Percentiles rank a stretch among this genome's conserved stretches.
Evolutionary conservation across 1,140 invertebrate genomes (phyloP).

Genomic region (Helicoverpa zea): DNA sequence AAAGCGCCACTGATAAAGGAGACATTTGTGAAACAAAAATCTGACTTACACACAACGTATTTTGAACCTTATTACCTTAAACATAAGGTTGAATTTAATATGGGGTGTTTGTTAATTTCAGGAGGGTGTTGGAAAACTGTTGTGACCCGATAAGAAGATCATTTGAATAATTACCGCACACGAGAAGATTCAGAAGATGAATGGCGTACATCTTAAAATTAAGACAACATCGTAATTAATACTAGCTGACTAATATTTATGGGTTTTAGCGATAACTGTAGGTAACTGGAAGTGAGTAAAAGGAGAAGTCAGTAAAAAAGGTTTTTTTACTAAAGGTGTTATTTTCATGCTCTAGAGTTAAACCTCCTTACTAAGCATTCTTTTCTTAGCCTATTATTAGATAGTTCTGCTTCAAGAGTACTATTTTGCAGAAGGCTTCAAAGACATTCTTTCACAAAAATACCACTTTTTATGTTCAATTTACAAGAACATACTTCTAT

Average conservation of each 20-base stretch:
- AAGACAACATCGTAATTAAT: constrained; percentile 53
- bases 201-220: constrained; percentile 59
- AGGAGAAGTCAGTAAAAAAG: too few species aligned
- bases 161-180: constrained; percentile 80
- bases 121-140: constrained; percentile 71
- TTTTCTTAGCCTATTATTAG: too few species aligned
- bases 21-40: constrained; percentile 47
- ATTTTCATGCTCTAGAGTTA: too few species aligned
- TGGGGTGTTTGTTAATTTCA: constrained; percentile 26
- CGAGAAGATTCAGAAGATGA: constrained; percentile 72
- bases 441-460: too few species aligned
- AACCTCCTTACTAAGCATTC: too few species aligned
- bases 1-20: constrained; percentile 51
- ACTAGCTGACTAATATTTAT: constrained; percentile 47
- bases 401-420: too few species aligned
- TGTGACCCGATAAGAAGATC: constrained; percentile 70
- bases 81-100: constrained; percentile 49
- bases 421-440: too few species aligned
- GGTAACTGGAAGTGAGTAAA: background rate
- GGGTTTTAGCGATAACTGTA: background rate
- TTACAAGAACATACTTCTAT: too few species aligned
- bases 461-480: too few species aligned
- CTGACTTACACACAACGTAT: background rate
- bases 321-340: too few species aligned
- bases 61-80: constrained; percentile 43